These are phyloP conservation scores for Rhabdomys dilectus DNA, from an alignment of 2,113 vertebrate species.

Conservation along the genomic window DNA sequence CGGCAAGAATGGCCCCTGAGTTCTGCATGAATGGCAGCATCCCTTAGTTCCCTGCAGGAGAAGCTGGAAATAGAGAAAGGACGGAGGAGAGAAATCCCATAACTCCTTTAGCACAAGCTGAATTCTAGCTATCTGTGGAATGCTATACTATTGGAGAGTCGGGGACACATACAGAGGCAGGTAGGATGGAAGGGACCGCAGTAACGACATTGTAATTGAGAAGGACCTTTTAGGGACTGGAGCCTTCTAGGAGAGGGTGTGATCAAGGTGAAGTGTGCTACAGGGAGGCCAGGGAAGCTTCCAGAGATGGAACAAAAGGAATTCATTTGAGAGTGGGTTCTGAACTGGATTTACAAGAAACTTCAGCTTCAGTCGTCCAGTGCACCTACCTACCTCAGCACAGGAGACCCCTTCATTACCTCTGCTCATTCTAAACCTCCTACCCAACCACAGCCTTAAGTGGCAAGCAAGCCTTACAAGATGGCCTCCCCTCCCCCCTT, in stretches of 20 bases:
- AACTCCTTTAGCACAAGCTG: not conserved
- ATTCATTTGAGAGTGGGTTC: not conserved
- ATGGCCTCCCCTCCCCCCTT: not conserved
- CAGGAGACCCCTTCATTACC: not conserved
- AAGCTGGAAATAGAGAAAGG: not conserved
- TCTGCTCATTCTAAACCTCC: not conserved
- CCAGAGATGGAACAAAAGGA: not conserved
- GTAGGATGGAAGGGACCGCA: not conserved
- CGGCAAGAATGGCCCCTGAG: not conserved
- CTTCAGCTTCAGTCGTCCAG: not conserved
- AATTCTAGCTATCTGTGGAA: not conserved
- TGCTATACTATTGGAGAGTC: not conserved
- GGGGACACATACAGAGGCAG: not conserved
- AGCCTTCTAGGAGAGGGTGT: not conserved
- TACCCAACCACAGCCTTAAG: not conserved
- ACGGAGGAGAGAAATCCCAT: not conserved
- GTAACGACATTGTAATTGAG: not conserved
- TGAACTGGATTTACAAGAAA: not conserved
- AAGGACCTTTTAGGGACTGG: not conserved
- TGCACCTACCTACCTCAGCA: not conserved
- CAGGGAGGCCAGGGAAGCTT: not conserved
- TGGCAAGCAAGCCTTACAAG: not conserved
- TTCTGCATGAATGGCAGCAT: not conserved
- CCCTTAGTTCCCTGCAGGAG: not conserved
- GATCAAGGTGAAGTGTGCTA: rapidly evolving